These are phyloP conservation scores for Aptenodytes patagonicus DNA, from an alignment of 2,113 vertebrate genomes.

Conservation along the genomic window DNA sequence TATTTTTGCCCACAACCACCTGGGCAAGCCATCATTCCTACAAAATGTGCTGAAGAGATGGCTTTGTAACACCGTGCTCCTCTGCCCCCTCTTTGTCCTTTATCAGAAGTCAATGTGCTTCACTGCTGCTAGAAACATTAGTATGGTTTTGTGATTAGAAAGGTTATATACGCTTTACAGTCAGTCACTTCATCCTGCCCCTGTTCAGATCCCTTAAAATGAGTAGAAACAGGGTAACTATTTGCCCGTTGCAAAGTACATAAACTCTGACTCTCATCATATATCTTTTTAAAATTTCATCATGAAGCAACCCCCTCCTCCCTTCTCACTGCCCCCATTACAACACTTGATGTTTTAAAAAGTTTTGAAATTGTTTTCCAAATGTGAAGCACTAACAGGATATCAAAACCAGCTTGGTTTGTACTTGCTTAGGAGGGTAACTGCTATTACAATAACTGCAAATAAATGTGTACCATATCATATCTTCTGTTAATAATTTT, in stretches of 20 bases:
- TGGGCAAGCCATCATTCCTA: not conserved
- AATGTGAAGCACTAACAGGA: not conserved
- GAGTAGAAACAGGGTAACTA: not conserved
- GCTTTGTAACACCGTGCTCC: not conserved
- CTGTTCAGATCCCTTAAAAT: conserved; percentile 2
- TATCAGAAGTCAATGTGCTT: not conserved
- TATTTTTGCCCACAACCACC: not conserved
- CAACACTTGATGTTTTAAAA: not conserved
- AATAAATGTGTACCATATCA: not conserved
- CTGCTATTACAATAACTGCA: not conserved
- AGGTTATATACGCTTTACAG: not conserved
- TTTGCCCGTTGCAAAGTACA: not conserved
- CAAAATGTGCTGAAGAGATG: not conserved
- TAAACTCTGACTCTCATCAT: not conserved
- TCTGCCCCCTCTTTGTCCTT: not conserved
- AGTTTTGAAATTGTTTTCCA: not conserved
- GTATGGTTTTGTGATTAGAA: not conserved
- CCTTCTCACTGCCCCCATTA: not conserved
- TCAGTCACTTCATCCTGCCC: not conserved
- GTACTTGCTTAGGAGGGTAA: not conserved
- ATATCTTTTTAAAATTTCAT: not conserved
- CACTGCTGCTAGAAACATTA: not conserved
- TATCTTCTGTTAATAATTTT: not conserved
- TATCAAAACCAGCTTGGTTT: conserved; percentile 1
- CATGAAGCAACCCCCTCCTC: not conserved